Conservation (phyloP, 1,140 invertebrate species). For the Aphaenogaster rudis region DNA sequence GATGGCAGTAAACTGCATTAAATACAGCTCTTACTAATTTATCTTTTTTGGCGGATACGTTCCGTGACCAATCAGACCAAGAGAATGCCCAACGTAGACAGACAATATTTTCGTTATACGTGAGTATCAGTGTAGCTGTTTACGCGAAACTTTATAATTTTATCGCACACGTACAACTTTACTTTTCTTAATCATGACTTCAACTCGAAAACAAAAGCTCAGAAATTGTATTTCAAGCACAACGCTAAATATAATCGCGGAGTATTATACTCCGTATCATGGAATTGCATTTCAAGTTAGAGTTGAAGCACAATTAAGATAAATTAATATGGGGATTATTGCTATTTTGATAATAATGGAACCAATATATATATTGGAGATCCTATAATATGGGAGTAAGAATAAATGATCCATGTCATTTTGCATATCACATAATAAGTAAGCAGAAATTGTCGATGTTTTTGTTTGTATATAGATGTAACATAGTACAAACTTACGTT, state of each 20-base stretch:
- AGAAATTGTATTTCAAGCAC: not conserved
- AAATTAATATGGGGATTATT: not conserved
- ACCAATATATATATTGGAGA: not conserved
- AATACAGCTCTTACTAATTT: constrained; percentile 56
- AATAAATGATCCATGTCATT: not conserved
- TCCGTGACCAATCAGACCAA: constrained; percentile 79
- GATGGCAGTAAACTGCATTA: constrained; percentile 61
- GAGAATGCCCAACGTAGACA: constrained; percentile 82
- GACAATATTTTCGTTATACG: constrained; percentile 25
- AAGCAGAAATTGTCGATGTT: constrained; percentile 13
- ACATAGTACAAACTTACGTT: constrained; percentile 13
- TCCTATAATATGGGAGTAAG: not conserved
- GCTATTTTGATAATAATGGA: not conserved
- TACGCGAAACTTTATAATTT: constrained; percentile 9
- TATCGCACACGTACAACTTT: not conserved
- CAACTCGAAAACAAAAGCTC: not conserved
- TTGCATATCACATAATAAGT: not conserved
- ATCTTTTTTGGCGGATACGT: constrained; percentile 33
- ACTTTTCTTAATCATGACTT: constrained; percentile 5
- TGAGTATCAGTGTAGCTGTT: constrained; percentile 2
- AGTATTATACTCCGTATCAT: not conserved
- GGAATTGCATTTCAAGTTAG: not conserved
- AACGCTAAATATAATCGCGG: not conserved
- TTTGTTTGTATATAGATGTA: not conserved
- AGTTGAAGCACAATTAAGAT: constrained; percentile 38